Evolutionary conservation across 2,888 invertebrate genomes (phyloP).

Genomic region (Amphipyra berbera): DNA sequence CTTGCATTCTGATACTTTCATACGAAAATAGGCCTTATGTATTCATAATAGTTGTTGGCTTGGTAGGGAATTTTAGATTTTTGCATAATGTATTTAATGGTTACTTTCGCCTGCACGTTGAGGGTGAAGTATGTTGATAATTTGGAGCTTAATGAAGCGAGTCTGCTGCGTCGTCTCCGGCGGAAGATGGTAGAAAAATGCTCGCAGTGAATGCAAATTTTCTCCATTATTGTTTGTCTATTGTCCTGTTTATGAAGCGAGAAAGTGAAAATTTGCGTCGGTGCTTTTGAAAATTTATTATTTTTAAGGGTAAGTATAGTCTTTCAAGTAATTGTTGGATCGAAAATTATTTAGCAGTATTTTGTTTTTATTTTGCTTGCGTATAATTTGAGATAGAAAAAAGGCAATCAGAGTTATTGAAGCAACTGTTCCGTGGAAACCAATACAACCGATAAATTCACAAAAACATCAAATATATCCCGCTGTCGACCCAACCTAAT

Average conservation of each 20-base stretch:
- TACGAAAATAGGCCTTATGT: slow-evolving; percentile 76
- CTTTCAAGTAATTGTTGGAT: slow-evolving; percentile 25
- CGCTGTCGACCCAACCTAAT: slow-evolving; percentile 22
- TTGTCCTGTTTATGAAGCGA: slow-evolving; percentile 85
- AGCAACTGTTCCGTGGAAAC: background rate
- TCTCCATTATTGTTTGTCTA: slow-evolving; percentile 86
- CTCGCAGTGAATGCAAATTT: slow-evolving; percentile 84
- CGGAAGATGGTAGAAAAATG: slow-evolving; percentile 85
- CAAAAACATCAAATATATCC: slow-evolving; percentile 25
- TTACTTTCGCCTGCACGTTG: slow-evolving; percentile 80
- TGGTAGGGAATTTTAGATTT: slow-evolving; percentile 63
- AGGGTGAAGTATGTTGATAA: slow-evolving; percentile 84
- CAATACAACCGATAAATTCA: slow-evolving; percentile 9
- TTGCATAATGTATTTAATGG: slow-evolving; percentile 72
- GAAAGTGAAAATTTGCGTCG: slow-evolving; percentile 71
- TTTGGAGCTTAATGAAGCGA: slow-evolving; percentile 88
- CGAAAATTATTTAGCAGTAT: slow-evolving; percentile 19
- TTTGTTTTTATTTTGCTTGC: background rate
- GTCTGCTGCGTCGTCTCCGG: slow-evolving; percentile 79
- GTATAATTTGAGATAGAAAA: too few species aligned
- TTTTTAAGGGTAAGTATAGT: slow-evolving; percentile 55
- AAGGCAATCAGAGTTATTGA: background rate
- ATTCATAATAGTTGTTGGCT: slow-evolving; percentile 61
- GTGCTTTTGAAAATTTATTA: slow-evolving; percentile 60
- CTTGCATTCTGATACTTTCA: slow-evolving; percentile 68